Conservation (phyloP, 2,797 vertebrate species). For the Poecilia velifera region DNA sequence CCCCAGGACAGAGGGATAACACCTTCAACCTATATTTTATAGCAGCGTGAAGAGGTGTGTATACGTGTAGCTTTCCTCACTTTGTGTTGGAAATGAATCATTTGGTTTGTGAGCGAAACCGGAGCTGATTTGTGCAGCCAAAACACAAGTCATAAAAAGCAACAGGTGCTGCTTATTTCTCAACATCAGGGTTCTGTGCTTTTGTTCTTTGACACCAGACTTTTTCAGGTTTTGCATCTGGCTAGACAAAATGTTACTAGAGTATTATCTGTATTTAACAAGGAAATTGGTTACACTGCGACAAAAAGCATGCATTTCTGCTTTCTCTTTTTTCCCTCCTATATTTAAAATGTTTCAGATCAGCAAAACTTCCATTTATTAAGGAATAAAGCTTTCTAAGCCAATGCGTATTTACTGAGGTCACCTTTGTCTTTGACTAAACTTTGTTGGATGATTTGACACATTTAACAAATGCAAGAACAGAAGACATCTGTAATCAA, state of each 20-base stretch:
- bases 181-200: neutral
- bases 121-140: neutral
- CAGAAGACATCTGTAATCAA: neutral
- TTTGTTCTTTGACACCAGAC: neutral
- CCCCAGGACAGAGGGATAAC: slow-evolving; percentile 71
- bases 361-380: neutral
- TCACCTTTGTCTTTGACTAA: neutral
- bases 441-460: neutral
- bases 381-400: neutral
- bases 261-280: neutral
- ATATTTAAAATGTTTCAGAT: neutral
- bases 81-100: slow-evolving; percentile 38
- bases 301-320: neutral
- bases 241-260: neutral
- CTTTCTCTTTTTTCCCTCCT: neutral
- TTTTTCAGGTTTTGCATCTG: neutral
- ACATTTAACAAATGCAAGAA: neutral
- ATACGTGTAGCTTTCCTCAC: slow-evolving; percentile 36
- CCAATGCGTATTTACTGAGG: neutral
- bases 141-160: neutral
- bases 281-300: neutral
- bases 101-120: slow-evolving; percentile 5
- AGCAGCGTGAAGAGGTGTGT: slow-evolving; percentile 58
- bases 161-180: neutral
- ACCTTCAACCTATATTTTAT: slow-evolving; percentile 77